phyloP scores from a whole-genome alignment of 2,797 vertebrate species.

The Astyanax mexicanus region DNA sequence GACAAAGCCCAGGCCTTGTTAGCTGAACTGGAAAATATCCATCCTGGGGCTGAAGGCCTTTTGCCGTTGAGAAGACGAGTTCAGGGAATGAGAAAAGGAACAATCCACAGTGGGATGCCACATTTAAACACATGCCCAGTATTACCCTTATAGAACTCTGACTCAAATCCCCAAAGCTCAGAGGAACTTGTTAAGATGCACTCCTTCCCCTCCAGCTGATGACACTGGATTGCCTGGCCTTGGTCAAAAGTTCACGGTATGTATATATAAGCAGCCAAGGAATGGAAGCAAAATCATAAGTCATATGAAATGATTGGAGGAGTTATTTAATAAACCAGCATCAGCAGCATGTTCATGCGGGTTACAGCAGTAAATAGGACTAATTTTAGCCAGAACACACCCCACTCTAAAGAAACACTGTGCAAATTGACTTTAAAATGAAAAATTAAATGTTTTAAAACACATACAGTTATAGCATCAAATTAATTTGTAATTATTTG shows the following conservation, averaged over 20 bases:
- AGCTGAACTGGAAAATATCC: constrained; percentile 93
- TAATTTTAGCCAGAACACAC: too few species aligned
- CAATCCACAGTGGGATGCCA: constrained; percentile 60
- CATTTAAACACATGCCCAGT: constrained; percentile 88
- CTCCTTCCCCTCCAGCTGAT: constrained; percentile 77
- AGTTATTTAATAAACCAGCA: too few species aligned
- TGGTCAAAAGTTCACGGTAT: constrained; percentile 96
- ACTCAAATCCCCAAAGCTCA: constrained; percentile 87
- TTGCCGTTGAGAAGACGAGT: constrained; percentile 52
- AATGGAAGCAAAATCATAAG: constrained; percentile 83
- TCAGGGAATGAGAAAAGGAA: constrained; percentile 65
- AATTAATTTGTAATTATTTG: too few species aligned
- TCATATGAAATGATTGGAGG: background rate
- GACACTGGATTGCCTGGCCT: constrained; percentile 89
- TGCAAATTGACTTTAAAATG: too few species aligned
- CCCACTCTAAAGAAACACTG: too few species aligned
- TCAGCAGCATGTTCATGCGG: too few species aligned
- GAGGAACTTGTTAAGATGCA: constrained; percentile 96
- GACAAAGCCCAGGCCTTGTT: constrained; percentile 93
- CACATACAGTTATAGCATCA: too few species aligned
- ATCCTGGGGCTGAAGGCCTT: constrained; percentile 83
- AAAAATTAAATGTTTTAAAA: too few species aligned
- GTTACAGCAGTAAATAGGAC: too few species aligned
- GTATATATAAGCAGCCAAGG: constrained; percentile 88
- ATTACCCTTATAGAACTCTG: constrained; percentile 85